phyloP scores from a whole-genome alignment of 2,888 invertebrate species.

The Aphelenchoides bicaudatus region DNA sequence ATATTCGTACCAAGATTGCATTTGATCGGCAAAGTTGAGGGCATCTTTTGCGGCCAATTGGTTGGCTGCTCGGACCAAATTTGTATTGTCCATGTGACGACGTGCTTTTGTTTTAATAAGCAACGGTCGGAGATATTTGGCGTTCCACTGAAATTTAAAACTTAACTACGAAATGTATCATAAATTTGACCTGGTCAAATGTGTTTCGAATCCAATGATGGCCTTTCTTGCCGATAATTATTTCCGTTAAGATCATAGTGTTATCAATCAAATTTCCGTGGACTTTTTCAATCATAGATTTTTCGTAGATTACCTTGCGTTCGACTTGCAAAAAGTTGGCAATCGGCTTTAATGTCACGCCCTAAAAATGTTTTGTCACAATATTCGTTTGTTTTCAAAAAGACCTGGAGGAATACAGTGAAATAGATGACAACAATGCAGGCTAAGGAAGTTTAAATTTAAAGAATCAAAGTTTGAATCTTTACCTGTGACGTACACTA shows the following conservation, averaged over 20 bases:
- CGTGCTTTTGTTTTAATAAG: conserved; percentile 38
- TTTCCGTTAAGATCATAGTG: conserved; percentile 57
- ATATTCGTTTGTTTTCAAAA: background rate
- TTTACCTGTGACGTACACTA: no score
- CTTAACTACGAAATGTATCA: background rate
- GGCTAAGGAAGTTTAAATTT: no score
- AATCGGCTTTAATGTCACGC: conserved; percentile 95
- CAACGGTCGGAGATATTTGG: conserved; percentile 14
- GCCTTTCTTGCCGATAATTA: conserved; percentile 54
- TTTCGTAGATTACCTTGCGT: conserved; percentile 80
- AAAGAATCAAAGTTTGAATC: no score
- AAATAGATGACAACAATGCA: conserved; percentile 96
- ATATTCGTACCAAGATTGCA: conserved; percentile 22
- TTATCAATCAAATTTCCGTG: conserved; percentile 47
- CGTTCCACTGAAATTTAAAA: conserved; percentile 18
- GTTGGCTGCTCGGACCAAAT: conserved; percentile 42
- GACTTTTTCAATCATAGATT: conserved; percentile 93
- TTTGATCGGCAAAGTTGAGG: conserved; percentile 17
- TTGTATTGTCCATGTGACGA: conserved; percentile 47
- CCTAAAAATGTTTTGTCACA: conserved; percentile 65
- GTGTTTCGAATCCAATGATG: conserved; percentile 57
- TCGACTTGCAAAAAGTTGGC: conserved; percentile 91
- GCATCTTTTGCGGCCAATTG: conserved; percentile 16
- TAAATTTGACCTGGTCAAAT: conserved; percentile 32
- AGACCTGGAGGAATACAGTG: conserved; percentile 89